These are phyloP conservation scores for Ctenochaetus hawaiiensis DNA, from an alignment of 2,797 vertebrate species.

Conservation along the genomic window DNA sequence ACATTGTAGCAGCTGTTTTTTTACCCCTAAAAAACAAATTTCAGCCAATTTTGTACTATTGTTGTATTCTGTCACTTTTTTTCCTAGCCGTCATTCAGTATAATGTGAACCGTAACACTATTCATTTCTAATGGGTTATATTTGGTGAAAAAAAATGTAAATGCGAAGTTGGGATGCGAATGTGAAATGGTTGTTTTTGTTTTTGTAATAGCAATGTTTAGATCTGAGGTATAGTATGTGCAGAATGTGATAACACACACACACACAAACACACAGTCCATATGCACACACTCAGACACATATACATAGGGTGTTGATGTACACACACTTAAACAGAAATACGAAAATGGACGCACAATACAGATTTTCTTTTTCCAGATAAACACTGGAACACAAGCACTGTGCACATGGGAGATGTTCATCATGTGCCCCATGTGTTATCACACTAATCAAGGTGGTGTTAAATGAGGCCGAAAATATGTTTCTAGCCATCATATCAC, in stretches of 20 bases:
- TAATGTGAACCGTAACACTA: too few species aligned
- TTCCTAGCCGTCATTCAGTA: too few species aligned
- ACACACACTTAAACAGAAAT: too few species aligned
- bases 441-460: conserved; percentile 30
- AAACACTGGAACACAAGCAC: not conserved
- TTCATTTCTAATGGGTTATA: too few species aligned
- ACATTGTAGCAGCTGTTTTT: not conserved
- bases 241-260: not conserved
- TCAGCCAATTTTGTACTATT: not conserved
- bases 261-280: too few species aligned
- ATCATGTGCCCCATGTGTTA: conserved; percentile 14
- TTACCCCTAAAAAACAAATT: not conserved
- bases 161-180: too few species aligned
- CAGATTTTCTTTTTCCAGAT: too few species aligned
- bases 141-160: too few species aligned
- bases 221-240: not conserved
- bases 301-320: too few species aligned
- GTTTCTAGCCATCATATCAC: conserved; percentile 13
- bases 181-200: not conserved
- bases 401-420: conserved; percentile 2
- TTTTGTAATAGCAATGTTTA: not conserved
- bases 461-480: conserved; percentile 38
- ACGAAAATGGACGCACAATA: too few species aligned
- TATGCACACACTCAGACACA: too few species aligned
- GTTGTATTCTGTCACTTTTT: not conserved